These are phyloP conservation scores for Alsophila aescularia DNA, from an alignment of 2,888 invertebrate species.

Conservation along the genomic window DNA sequence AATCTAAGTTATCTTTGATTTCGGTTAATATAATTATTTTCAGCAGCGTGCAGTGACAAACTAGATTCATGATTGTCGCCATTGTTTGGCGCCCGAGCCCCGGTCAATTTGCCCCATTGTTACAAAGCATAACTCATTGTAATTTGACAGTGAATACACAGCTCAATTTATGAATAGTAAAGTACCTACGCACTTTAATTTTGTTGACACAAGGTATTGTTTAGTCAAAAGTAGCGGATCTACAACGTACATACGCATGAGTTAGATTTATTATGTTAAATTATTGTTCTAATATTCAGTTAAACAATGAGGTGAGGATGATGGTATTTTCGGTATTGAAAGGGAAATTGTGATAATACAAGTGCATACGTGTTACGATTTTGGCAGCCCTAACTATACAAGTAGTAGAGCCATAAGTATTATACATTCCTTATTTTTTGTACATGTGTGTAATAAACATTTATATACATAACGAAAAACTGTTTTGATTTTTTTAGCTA, in stretches of 20 bases:
- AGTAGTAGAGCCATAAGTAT: too few species aligned
- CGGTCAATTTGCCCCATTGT: constrained; percentile 79
- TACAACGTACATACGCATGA: constrained; percentile 6
- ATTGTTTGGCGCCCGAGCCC: constrained; percentile 64
- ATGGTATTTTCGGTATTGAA: too few species aligned
- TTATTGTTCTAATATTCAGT: too few species aligned
- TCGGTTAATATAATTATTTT: constrained; percentile 65
- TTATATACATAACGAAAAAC: too few species aligned
- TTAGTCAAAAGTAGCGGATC: constrained; percentile 28
- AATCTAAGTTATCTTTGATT: constrained; percentile 55
- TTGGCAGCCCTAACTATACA: too few species aligned
- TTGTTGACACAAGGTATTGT: constrained; percentile 25
- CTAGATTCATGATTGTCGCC: constrained; percentile 73
- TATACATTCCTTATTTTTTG: too few species aligned
- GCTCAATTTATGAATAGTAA: constrained; percentile 36
- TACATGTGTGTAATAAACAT: too few species aligned
- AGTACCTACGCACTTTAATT: constrained; percentile 27
- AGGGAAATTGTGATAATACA: too few species aligned
- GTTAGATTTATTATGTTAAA: not conserved
- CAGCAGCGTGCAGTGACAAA: constrained; percentile 62
- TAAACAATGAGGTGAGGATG: too few species aligned
- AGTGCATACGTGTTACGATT: too few species aligned
- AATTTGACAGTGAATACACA: constrained; percentile 54
- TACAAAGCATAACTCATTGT: constrained; percentile 71
- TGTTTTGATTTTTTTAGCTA: too few species aligned